Percentiles rank a stretch among this genome's conserved stretches.
These are phyloP conservation scores for Podarcis muralis DNA, from an alignment of 2,113 vertebrate genomes.

Conservation along the genomic window DNA sequence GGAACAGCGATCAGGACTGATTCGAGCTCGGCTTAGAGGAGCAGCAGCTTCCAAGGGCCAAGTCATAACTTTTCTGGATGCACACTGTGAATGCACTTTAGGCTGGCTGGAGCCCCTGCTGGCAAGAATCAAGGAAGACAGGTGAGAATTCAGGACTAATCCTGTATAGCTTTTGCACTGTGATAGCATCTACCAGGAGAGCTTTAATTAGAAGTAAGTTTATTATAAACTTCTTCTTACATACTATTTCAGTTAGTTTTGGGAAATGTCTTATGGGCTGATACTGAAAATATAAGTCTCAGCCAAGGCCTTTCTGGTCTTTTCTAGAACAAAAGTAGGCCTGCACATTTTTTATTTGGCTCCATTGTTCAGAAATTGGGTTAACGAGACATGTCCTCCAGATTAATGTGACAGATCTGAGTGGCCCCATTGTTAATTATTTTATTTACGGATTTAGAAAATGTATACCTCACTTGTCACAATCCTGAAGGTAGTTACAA, in stretches of 20 bases:
- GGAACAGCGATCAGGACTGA: constrained; percentile 94
- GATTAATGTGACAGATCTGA: background rate
- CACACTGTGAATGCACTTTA: constrained; percentile 94
- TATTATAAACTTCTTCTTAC: constrained; percentile 11
- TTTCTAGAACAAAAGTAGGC: background rate
- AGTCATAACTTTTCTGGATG: constrained; percentile 96
- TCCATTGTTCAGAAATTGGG: background rate
- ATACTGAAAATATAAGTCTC: background rate
- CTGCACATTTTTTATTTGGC: background rate
- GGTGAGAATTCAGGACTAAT: constrained; percentile 59
- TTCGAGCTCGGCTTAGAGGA: constrained; percentile 91
- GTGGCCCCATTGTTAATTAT: background rate
- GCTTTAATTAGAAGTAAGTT: background rate
- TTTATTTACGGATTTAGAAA: background rate
- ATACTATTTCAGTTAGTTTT: background rate
- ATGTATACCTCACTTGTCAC: no score
- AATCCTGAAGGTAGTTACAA: no score
- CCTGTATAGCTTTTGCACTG: background rate
- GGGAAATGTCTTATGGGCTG: rapidly evolving
- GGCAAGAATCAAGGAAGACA: constrained; percentile 89
- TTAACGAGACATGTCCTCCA: background rate
- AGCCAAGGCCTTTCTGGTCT: background rate
- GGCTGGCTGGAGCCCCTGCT: constrained; percentile 96
- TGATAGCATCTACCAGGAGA: background rate
- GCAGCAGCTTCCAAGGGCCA: constrained; percentile 89